Evolutionary conservation across 2,797 vertebrate genomes (phyloP).

Genomic region (Valencia hispanica): DNA sequence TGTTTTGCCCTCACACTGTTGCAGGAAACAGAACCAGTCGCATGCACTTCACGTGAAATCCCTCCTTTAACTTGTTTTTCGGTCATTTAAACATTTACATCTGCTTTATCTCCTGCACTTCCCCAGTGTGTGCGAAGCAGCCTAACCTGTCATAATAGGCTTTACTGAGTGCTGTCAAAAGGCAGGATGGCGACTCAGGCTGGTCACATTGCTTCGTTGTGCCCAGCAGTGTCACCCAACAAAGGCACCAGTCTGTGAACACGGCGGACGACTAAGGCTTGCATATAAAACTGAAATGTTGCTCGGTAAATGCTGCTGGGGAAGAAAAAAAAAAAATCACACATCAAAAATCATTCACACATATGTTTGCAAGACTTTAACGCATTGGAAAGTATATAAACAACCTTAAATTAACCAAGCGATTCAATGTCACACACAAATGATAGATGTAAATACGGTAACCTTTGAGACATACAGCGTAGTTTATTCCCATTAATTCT

Average conservation of each 20-base stretch:
- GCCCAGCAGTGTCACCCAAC: background rate
- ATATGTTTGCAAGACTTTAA: background rate
- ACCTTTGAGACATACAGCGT: background rate
- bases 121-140: slow-evolving; percentile 20
- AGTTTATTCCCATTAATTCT: background rate
- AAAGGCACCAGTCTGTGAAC: background rate
- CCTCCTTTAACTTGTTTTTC: background rate
- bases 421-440: background rate
- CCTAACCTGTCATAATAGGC: background rate
- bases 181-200: background rate
- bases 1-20: slow-evolving; percentile 5
- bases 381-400: background rate
- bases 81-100: slow-evolving; percentile 7
- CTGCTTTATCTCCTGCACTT: slow-evolving; percentile 9
- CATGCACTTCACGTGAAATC: background rate
- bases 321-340: background rate
- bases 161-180: background rate
- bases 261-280: background rate
- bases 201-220: background rate
- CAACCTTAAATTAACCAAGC: too few relatives aligned
- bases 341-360: background rate
- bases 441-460: background rate
- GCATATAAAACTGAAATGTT: background rate
- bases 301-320: background rate
- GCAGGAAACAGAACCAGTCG: background rate